These are phyloP conservation scores for Graptemys geographica DNA, from an alignment of 2,797 vertebrate species.

Conservation along the genomic window DNA sequence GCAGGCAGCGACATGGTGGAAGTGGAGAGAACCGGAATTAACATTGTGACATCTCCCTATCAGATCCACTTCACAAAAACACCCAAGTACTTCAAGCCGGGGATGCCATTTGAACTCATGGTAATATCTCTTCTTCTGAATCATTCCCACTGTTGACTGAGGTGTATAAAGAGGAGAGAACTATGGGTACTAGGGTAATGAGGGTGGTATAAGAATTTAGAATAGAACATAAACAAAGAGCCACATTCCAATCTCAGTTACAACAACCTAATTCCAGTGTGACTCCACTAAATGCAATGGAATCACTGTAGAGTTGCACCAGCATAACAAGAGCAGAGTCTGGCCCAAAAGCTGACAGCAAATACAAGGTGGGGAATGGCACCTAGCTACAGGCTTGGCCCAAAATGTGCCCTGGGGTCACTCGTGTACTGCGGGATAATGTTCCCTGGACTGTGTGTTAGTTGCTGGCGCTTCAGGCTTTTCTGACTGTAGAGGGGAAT, in stretches of 20 bases:
- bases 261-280: too few species aligned
- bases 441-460: too few species aligned
- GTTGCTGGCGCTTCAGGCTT: too few species aligned
- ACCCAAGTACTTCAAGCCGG: conserved; percentile 81
- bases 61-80: conserved; percentile 82
- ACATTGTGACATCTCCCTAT: conserved; percentile 81
- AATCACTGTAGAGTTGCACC: too few species aligned
- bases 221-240: neutral
- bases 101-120: conserved; percentile 82
- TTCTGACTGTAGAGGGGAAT: too few species aligned
- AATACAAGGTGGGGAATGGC: too few species aligned
- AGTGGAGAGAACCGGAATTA: conserved; percentile 65
- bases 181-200: neutral
- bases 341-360: too few species aligned
- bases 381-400: too few species aligned
- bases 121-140: conserved; percentile 47
- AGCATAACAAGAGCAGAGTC: too few species aligned
- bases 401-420: too few species aligned
- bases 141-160: neutral
- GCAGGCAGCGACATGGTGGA: conserved; percentile 84
- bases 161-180: neutral
- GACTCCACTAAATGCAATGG: too few species aligned
- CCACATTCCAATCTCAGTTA: neutral
- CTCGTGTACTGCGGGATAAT: too few species aligned
- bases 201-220: neutral